A percentile compares a stretch with the other conserved stretches of the same genome.
Evolutionary conservation across 2,113 vertebrate genomes (phyloP).

Genomic region (Pavo muticus): DNA sequence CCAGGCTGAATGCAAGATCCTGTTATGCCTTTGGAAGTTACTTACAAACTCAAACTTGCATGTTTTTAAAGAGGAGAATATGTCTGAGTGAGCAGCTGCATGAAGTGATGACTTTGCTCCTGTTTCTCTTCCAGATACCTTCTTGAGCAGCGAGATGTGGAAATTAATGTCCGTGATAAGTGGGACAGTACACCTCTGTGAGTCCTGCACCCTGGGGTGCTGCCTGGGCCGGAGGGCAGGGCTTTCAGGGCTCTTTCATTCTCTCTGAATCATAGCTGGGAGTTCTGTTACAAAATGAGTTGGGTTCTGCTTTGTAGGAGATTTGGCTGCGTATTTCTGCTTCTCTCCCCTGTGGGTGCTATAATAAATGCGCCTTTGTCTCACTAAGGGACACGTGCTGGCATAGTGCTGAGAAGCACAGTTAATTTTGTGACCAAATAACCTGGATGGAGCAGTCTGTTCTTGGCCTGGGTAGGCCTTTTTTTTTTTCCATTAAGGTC

Average conservation of each 20-base stretch:
- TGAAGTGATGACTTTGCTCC: not conserved
- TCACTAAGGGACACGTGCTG: rapidly evolving
- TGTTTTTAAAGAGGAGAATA: not conserved
- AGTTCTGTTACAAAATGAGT: not conserved
- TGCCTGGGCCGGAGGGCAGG: not conserved
- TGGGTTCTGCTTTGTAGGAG: not conserved
- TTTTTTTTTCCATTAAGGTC: not conserved
- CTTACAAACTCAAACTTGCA: not conserved
- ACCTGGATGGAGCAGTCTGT: not conserved
- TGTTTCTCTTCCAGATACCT: slow-evolving; percentile 84
- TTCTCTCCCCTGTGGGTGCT: not conserved
- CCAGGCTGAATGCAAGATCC: not conserved
- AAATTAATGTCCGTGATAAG: slow-evolving; percentile 95
- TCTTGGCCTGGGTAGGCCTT: not conserved
- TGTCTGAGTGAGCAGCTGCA: not conserved
- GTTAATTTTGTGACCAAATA: not conserved
- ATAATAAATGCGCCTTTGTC: not conserved
- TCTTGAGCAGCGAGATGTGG: slow-evolving; percentile 95
- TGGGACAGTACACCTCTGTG: slow-evolving; percentile 98
- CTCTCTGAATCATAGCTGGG: not conserved
- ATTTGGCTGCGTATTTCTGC: not conserved
- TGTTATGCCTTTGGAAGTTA: not conserved
- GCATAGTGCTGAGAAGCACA: not conserved
- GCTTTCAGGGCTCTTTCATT: not conserved
- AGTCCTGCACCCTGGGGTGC: slow-evolving; percentile 67